These are phyloP conservation scores for Ailuropoda melanoleuca DNA, from an alignment of 2,113 vertebrate species.

Conservation along the genomic window DNA sequence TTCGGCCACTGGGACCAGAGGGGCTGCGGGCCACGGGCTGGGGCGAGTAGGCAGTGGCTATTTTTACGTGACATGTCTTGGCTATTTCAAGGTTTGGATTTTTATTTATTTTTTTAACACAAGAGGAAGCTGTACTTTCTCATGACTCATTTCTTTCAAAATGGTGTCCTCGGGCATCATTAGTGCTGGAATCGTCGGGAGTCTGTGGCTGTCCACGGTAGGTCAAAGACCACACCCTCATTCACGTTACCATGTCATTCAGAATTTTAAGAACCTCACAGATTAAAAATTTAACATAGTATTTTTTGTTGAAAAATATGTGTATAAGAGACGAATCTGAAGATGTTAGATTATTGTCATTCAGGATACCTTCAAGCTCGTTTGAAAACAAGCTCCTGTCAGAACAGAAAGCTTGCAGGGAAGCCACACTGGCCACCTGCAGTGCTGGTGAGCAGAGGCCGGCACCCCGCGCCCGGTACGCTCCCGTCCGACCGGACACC, in stretches of 20 bases:
- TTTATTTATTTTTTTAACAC: constrained; percentile 61
- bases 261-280: neutral
- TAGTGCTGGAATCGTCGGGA: neutral
- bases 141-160: constrained; percentile 57
- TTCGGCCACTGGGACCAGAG: no score
- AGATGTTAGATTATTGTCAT: neutral
- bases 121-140: constrained; percentile 55
- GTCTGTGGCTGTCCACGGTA: constrained; percentile 35
- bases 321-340: neutral
- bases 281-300: neutral
- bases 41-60: accelerated
- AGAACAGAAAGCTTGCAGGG: neutral
- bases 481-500: accelerated
- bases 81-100: constrained; percentile 44
- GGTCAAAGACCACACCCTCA: neutral
- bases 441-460: accelerated
- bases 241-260: neutral
- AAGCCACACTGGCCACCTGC: accelerated
- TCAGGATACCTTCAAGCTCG: neutral
- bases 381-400: no score
- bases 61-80: constrained; percentile 24
- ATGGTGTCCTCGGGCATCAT: neutral
- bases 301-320: neutral
- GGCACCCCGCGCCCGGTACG: accelerated
- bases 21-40: neutral